phyloP scores from a whole-genome alignment of 2,797 vertebrate species.

The Numenius phaeopus region DNA sequence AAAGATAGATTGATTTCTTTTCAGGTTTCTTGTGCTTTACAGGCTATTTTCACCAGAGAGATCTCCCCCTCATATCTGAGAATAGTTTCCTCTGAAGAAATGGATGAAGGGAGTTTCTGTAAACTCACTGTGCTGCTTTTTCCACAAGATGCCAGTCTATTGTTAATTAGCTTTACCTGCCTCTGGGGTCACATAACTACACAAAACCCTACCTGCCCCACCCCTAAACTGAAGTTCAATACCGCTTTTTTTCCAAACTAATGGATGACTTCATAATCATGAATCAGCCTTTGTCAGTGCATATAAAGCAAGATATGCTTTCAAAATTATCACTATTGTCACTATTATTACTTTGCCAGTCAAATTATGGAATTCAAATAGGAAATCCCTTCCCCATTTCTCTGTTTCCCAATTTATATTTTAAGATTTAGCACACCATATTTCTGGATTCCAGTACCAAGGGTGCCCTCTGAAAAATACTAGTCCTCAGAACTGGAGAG shows the following conservation, averaged over 20 bases:
- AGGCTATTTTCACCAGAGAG: neutral
- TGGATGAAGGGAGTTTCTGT: neutral
- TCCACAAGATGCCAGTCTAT: neutral
- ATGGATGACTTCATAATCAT: neutral
- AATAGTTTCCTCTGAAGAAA: neutral
- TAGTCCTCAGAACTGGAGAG: neutral
- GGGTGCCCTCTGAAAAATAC: neutral
- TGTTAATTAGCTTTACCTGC: neutral
- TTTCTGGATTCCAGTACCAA: neutral
- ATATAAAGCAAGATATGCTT: neutral
- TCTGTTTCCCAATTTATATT: neutral
- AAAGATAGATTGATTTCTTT: neutral
- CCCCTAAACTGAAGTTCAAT: neutral
- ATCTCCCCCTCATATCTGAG: neutral
- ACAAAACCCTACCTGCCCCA: neutral
- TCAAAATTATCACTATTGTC: neutral
- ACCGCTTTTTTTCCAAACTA: neutral
- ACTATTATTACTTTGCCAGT: neutral
- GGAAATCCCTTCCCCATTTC: neutral
- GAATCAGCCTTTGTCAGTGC: neutral
- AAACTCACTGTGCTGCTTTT: neutral
- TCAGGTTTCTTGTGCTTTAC: neutral
- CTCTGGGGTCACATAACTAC: neutral
- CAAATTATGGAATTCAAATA: neutral
- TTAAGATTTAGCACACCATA: neutral